Base-by-base conservation (phyloP, 2,113 vertebrate genomes). In the Colaptes auratus region DNA sequence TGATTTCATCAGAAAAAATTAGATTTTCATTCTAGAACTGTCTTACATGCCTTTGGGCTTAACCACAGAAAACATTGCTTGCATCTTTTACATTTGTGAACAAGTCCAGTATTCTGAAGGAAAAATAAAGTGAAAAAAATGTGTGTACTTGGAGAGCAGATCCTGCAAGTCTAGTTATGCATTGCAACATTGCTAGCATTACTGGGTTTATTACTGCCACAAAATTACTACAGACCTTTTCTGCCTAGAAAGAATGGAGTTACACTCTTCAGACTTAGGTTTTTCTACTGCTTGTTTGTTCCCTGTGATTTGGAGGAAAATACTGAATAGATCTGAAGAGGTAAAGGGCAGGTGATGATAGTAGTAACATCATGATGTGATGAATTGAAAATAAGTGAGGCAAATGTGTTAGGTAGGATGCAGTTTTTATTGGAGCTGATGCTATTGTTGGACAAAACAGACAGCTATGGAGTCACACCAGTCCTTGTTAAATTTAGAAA, bases 401-500 rank as follows among this genome's bases (percentile, higher is more conserved):
- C 2, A 3, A 69, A 63, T 79, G 12, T 65, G 23, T 60, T 0
- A n/a, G 14, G 10, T 55, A 52, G 33, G 52, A 4, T 19, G 8
- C 21, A 55, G 20, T 63, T 80, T 80, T 91, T 84, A 69, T 69
- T 87, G 86, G 35, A 82, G 52, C 64, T 77, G 56, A 52, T 80
- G 25, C 64, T 88, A n/a, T 89, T 88, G n/a, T 82, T 91, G 82
- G 75, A 67, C 60, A 55, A 63, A 86, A 6, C 8, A 72, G 58
- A 9, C 30, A 28, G 18, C 85, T 69, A 46, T 52, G n/a, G 59
- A 73, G 64, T 80, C 33, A 33, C 46, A 35, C 18, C 28, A 89
- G 19, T 73, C 46, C n/a, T 63, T 67, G 17, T 50, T 94, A 89
- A 80, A 89, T 69, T 77, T 94, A 80, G 88, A 86, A 91, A 46